These are phyloP conservation scores for Peromyscus melanophrys DNA, from an alignment of 2,797 vertebrate species.

Conservation along the genomic window DNA sequence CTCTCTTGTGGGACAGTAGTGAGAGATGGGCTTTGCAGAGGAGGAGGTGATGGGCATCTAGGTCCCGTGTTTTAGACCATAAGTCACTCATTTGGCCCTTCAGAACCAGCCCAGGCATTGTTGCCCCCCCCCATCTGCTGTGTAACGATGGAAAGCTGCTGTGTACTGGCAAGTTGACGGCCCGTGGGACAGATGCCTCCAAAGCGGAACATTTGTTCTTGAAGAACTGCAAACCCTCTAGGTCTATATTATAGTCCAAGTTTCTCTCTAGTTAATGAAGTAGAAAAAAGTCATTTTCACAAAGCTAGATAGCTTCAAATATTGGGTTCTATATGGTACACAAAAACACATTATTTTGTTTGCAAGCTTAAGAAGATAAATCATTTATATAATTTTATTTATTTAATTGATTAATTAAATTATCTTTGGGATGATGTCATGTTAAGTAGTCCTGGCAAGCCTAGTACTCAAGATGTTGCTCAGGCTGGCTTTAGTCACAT, in stretches of 20 bases:
- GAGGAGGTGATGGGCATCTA: rapidly evolving
- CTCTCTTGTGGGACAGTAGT: background rate
- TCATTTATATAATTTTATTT: background rate
- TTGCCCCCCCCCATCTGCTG: background rate
- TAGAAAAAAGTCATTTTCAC: background rate
- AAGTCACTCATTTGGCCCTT: rapidly evolving
- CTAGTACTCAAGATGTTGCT: background rate
- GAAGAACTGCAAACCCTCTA: background rate
- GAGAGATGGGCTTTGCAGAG: background rate
- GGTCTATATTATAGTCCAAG: background rate
- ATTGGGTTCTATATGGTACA: background rate
- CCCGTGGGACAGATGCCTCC: background rate
- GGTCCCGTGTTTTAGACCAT: background rate
- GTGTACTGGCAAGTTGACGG: background rate
- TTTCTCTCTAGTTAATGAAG: background rate
- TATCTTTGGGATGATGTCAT: background rate
- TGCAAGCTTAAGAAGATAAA: slow-evolving; percentile 6
- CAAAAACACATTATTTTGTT: background rate
- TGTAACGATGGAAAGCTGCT: too few species aligned
- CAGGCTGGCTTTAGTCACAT: background rate
- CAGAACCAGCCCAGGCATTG: background rate
- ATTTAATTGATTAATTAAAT: background rate
- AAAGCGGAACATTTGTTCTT: background rate
- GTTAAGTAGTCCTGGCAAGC: background rate
- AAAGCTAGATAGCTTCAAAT: background rate